Conservation (phyloP, 2,888 invertebrate species). For the Embidobia sp. region DNA sequence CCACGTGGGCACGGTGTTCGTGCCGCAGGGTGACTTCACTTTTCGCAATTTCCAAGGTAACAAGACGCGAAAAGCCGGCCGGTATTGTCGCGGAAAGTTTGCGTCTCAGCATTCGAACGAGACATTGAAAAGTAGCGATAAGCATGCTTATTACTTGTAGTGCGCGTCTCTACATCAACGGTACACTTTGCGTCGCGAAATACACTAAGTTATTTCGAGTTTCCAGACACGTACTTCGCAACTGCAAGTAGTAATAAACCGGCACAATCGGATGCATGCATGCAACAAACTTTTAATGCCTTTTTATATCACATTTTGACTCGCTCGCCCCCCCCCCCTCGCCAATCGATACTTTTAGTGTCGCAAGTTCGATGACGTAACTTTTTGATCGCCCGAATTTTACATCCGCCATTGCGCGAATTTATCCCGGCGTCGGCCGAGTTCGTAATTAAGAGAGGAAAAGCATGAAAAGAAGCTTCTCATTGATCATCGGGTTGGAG, state of each 20-base stretch:
- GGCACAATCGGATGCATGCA: conserved; percentile 44
- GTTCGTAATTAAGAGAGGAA: too few species aligned
- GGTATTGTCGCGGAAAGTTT: conserved; percentile 38
- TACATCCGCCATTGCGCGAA: too few species aligned
- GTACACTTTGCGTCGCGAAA: conserved; percentile 37
- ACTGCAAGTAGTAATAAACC: conserved; percentile 60
- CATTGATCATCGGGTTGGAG: background rate
- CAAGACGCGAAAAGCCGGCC: conserved; percentile 11
- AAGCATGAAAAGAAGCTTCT: too few species aligned
- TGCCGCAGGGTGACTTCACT: conserved; percentile 85
- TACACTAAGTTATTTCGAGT: conserved; percentile 50
- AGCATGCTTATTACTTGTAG: conserved; percentile 61
- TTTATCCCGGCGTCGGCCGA: too few species aligned
- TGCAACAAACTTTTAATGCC: conserved; percentile 59
- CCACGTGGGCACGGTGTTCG: conserved; percentile 83
- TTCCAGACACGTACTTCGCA: conserved; percentile 55
- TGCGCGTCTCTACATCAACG: conserved; percentile 43
- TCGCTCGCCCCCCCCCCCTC: too few species aligned
- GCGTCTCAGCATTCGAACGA: conserved; percentile 32
- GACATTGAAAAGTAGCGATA: conserved; percentile 58
- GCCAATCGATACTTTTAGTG: background rate
- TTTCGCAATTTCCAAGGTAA: conserved; percentile 84
- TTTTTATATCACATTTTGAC: conserved; percentile 52
- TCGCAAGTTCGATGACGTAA: too few species aligned
- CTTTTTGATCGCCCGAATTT: too few species aligned